Conservation (phyloP, 2,797 vertebrate genomes). For the Sandelia bainsii region DNA sequence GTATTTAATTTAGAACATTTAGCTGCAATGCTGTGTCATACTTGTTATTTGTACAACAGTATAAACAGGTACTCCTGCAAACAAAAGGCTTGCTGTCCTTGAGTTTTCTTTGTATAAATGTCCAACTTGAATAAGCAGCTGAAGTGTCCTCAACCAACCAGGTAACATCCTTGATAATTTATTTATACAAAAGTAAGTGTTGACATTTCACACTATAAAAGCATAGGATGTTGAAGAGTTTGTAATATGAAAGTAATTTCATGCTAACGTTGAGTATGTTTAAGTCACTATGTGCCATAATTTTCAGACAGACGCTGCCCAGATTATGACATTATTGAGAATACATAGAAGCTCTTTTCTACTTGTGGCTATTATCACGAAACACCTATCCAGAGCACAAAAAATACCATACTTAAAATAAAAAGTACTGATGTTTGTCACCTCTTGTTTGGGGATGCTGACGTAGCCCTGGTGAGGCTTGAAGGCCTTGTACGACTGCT, state of each 20-base stretch:
- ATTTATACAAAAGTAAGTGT: neutral
- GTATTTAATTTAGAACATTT: neutral
- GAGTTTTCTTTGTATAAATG: neutral
- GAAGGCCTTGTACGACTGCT: constrained; percentile 84
- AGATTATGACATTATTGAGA: too few relatives aligned
- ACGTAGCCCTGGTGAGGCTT: constrained; percentile 92
- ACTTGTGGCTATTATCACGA: neutral
- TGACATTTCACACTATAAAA: neutral
- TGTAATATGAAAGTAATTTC: neutral
- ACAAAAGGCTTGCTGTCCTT: neutral
- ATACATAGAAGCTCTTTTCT: neutral
- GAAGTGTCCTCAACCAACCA: neutral
- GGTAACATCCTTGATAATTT: neutral
- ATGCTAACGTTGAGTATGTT: neutral
- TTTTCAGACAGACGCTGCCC: neutral
- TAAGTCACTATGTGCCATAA: neutral
- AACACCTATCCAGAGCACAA: neutral
- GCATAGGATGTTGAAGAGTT: neutral
- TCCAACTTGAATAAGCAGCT: neutral
- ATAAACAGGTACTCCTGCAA: neutral
- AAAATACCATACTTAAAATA: neutral
- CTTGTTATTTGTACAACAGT: neutral
- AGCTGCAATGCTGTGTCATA: neutral
- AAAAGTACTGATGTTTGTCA: constrained; percentile 75
- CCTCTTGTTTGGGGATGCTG: constrained; percentile 93